These are phyloP conservation scores for Acrossocheilus wenchowensis DNA, from an alignment of 2,797 vertebrate genomes.

Conservation along the genomic window DNA sequence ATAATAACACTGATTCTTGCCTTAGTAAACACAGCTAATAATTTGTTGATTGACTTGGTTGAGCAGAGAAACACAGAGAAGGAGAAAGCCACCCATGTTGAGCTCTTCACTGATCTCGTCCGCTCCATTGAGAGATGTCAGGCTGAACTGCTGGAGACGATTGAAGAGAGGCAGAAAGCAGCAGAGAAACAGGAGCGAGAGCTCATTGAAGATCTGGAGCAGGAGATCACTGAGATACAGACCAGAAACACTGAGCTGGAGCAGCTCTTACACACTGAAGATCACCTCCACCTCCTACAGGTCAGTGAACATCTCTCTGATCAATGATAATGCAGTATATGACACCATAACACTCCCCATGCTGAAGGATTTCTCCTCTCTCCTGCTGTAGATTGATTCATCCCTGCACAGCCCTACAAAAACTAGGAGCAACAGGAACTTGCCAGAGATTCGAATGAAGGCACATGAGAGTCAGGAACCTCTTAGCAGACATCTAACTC, in stretches of 20 bases:
- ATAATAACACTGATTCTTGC: neutral
- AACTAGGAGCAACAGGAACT: conserved; percentile 24
- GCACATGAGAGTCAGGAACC: neutral
- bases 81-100: conserved; percentile 9
- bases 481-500: conserved; percentile 36
- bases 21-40: neutral
- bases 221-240: conserved; percentile 25
- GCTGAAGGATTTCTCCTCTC: conserved; percentile 11
- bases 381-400: conserved; percentile 41
- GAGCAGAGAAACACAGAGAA: conserved; percentile 13
- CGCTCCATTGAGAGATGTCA: conserved; percentile 50
- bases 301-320: conserved; percentile 31
- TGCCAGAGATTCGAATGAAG: conserved; percentile 22
- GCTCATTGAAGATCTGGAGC: conserved; percentile 42
- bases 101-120: conserved; percentile 36
- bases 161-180: conserved; percentile 39
- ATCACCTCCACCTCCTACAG: conserved; percentile 47
- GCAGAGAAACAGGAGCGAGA: conserved; percentile 17
- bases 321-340: neutral
- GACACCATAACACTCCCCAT: neutral
- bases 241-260: conserved; percentile 39
- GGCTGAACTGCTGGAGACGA: conserved; percentile 18
- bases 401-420: neutral
- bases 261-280: conserved; percentile 28
- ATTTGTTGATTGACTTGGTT: neutral